Percentiles rank a stretch among this genome's conserved stretches.
phyloP scores from a whole-genome alignment of 2,888 invertebrate species.

The Thereva nobilitata region DNA sequence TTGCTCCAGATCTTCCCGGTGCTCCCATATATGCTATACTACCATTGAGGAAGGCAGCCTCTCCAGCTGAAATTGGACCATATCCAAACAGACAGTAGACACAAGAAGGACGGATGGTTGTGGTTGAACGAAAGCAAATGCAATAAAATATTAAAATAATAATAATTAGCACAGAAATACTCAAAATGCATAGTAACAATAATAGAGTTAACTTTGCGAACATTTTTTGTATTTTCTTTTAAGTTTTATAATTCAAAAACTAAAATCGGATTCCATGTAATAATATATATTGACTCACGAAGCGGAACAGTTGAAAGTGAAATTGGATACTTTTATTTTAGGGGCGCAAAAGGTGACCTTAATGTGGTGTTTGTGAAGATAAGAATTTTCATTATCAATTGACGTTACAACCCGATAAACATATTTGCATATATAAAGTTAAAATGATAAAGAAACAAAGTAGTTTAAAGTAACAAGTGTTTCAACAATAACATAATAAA shows the following conservation, averaged over 20 bases:
- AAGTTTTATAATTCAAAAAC: not conserved
- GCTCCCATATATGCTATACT: not conserved
- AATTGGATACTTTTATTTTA: too few species aligned
- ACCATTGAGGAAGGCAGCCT: slow-evolving; percentile 1
- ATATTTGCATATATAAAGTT: too few species aligned
- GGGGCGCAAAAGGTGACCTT: too few species aligned
- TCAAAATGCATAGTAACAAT: slow-evolving; percentile 12
- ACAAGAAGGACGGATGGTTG: slow-evolving; percentile 6
- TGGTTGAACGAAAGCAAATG: not conserved
- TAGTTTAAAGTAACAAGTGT: too few species aligned
- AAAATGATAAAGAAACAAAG: too few species aligned
- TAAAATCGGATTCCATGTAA: not conserved
- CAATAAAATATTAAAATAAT: slow-evolving; percentile 24
- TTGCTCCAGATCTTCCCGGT: too few species aligned
- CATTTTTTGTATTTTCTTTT: slow-evolving; percentile 17
- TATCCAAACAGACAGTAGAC: slow-evolving; percentile 18
- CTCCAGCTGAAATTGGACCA: slow-evolving; percentile 20
- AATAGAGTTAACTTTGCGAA: slow-evolving; percentile 13
- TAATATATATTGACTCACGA: not conserved
- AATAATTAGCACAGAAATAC: slow-evolving; percentile 8
- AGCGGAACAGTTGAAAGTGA: not conserved
- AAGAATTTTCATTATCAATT: too few species aligned
- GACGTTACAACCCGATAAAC: too few species aligned
- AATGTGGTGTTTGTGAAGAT: too few species aligned
- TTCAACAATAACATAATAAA: too few species aligned